These are phyloP conservation scores for Alethe diademata DNA, from an alignment of 2,113 vertebrate species.

Conservation along the genomic window DNA sequence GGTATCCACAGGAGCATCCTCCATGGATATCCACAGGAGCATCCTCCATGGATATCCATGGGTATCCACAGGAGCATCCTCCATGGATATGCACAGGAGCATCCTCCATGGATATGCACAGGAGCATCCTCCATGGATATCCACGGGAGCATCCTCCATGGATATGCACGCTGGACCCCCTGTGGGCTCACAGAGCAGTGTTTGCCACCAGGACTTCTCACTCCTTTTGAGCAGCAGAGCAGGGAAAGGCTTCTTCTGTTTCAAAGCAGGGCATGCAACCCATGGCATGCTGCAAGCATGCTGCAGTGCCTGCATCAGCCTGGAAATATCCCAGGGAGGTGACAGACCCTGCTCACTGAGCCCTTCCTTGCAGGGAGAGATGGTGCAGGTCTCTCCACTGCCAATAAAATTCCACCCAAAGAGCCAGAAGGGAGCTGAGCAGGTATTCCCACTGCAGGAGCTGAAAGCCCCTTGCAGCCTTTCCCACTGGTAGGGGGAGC, in stretches of 20 bases:
- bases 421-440: neutral
- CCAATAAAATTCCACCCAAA: neutral
- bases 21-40: too few relatives aligned
- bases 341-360: neutral
- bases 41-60: too few relatives aligned
- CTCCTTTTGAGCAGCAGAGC: neutral
- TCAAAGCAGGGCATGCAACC: neutral
- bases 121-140: too few relatives aligned
- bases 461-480: neutral
- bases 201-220: neutral
- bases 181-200: fast-evolving
- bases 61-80: fast-evolving
- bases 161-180: fast-evolving
- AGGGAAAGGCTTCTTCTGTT: neutral
- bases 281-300: neutral
- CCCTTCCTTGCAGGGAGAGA: neutral
- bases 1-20: fast-evolving
- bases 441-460: neutral
- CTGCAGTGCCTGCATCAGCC: neutral
- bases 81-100: fast-evolving
- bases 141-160: neutral
- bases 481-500: neutral
- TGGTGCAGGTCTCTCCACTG: neutral
- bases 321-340: neutral
- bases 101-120: neutral